Conservation (phyloP, 2,113 vertebrate genomes). For the Gallinago jamesoni region DNA sequence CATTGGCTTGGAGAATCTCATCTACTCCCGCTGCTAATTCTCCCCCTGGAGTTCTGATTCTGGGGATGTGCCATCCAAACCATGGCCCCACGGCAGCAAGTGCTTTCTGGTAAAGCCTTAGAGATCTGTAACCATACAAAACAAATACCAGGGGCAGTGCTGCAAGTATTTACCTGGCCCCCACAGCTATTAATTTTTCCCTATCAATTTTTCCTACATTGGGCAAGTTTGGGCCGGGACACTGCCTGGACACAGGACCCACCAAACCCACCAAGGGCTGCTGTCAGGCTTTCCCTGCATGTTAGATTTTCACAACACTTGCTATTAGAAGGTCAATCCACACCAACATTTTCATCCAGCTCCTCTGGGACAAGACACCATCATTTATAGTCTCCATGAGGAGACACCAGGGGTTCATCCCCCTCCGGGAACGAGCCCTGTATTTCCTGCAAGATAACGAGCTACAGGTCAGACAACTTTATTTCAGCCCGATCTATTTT, state of each 20-base stretch:
- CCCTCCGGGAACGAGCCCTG: rapidly evolving
- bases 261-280: neutral
- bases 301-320: neutral
- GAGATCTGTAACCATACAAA: neutral
- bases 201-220: neutral
- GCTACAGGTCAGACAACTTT: neutral
- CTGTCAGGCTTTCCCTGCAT: neutral
- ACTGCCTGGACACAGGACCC: neutral
- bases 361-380: neutral
- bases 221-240: neutral
- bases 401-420: neutral
- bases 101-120: neutral
- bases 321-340: neutral
- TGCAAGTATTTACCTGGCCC: neutral
- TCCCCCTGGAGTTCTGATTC: too few relatives aligned
- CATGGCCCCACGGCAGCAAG: neutral
- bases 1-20: neutral
- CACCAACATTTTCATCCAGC: neutral
- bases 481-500: rapidly evolving
- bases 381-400: too few relatives aligned
- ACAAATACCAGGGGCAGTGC: too few relatives aligned
- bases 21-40: neutral
- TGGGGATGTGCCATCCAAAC: too few relatives aligned
- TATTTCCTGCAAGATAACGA: neutral
- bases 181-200: neutral